phyloP scores from a whole-genome alignment of 2,888 invertebrate species.

The Synergus umbraculus region DNA sequence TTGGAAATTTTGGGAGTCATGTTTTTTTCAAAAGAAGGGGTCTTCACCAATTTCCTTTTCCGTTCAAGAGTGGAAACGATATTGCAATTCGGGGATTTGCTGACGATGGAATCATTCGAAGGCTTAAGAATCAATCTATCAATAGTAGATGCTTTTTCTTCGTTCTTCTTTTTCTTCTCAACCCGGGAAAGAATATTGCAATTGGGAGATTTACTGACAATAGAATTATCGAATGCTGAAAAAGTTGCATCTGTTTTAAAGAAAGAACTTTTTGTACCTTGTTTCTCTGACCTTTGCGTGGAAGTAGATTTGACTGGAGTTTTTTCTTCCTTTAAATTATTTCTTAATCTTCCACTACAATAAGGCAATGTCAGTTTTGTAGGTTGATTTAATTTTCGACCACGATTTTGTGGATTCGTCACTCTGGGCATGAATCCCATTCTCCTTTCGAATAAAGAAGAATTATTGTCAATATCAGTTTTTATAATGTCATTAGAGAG shows the following conservation, averaged over 20 bases:
- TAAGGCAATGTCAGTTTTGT: neutral
- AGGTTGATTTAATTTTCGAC: neutral
- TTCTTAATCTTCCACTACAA: neutral
- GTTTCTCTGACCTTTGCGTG: constrained; percentile 25
- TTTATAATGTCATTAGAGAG: constrained; percentile 55
- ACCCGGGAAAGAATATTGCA: constrained; percentile 16
- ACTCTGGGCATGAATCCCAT: neutral
- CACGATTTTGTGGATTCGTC: neutral
- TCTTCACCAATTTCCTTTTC: constrained; percentile 2
- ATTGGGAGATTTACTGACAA: constrained; percentile 26
- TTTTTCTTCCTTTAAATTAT: neutral
- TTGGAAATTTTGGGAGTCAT: constrained; percentile 1
- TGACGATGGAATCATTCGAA: constrained; percentile 58
- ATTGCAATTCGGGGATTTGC: constrained; percentile 69
- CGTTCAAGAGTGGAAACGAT: neutral
- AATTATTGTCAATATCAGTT: neutral
- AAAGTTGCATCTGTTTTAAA: neutral
- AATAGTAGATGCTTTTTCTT: neutral
- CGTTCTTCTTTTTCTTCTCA: neutral
- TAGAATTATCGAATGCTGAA: constrained; percentile 30
- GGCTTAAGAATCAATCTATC: neutral
- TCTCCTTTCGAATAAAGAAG: neutral
- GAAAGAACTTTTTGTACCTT: constrained; percentile 28
- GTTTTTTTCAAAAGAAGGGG: neutral
- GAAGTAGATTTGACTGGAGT: neutral